Evolutionary conservation across 2,888 invertebrate species (phyloP), one percentile per base, ranked within the genome.

Genomic region (Melieria omissa): DNA sequence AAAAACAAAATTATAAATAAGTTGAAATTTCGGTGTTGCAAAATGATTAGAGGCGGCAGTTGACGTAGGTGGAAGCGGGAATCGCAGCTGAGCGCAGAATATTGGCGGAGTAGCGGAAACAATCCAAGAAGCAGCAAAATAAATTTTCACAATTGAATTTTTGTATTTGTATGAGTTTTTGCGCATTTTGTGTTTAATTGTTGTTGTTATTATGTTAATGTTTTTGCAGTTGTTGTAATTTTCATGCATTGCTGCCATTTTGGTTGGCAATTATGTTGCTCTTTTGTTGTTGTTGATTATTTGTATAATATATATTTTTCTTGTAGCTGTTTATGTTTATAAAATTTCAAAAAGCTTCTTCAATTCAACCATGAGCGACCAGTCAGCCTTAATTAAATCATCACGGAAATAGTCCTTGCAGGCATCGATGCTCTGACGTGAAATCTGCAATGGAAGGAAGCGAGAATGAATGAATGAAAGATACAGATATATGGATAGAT

Each of bases 321-420:
- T 45, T 47, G 45, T 52, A 58, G 49, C 54, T 62, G 62, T 63
- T 7, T n/a, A 52, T 62, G 63, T 65, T 89, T 95, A 98, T 86
- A 98, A 90, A 88, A 98, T 98, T 88, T 97, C 92, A 90, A 99
- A 98, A 82, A 94, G 89, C 88, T 98, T 99, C 89, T 99, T 99
- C 84, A 99, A 89, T 88, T 99, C 98, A 73, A 99, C 95, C 93
- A 99, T 97, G 76, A 99, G 89, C 85, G 96, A 95, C 99, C 99
- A 99, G 87, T 99, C 99, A 78, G 94, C 92, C 89, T 98, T 99
- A 84, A 93, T 89, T 82, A 99, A 91, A 87, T 99, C 99, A 81
- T 98, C 98, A 76, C 99, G 92, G 92, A 99, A 99, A 89, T 98
- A 97, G 82, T 98, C 95, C 88, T 99, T 99, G 89, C 99, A 98